Evolutionary conservation across 2,113 vertebrate species (phyloP).

Genomic region (Hippocampus abdominalis): DNA sequence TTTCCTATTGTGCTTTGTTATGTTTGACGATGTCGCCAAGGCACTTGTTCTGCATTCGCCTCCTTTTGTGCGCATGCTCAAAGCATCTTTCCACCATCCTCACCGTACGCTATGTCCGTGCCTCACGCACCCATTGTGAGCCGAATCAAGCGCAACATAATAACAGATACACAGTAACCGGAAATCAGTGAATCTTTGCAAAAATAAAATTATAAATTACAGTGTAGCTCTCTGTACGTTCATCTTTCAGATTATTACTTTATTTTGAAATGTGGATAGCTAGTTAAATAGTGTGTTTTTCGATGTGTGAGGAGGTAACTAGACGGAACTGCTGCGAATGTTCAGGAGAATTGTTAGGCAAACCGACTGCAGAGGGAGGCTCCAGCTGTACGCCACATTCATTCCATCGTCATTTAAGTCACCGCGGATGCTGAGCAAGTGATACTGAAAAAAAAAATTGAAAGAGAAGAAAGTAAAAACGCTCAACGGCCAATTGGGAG

Average conservation of each 20-base stretch:
- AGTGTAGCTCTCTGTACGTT: not conserved
- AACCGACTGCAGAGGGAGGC: conserved; percentile 40
- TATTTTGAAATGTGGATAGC: conserved; percentile 29
- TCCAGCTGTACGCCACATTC: conserved; percentile 24
- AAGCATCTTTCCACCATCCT: conserved; percentile 37
- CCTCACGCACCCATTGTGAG: not conserved
- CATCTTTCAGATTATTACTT: not conserved
- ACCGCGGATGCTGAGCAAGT: not conserved
- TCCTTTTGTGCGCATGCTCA: conserved; percentile 53
- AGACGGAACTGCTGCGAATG: conserved; percentile 3
- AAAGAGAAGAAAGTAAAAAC: not conserved
- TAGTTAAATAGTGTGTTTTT: not conserved
- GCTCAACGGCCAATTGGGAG: not conserved
- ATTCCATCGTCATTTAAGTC: conserved; percentile 26
- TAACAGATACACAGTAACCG: not conserved
- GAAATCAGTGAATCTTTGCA: conserved; percentile 3
- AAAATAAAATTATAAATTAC: not conserved
- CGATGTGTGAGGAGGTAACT: not conserved
- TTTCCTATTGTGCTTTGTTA: not conserved
- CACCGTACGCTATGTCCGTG: no score
- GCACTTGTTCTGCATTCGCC: conserved; percentile 39
- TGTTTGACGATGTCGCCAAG: conserved; percentile 15
- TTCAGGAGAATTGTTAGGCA: conserved; percentile 22
- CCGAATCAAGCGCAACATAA: conserved; percentile 22
- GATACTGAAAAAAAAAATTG: not conserved